These are phyloP conservation scores for Hyposoter dolosus DNA, from an alignment of 2,888 invertebrate species.

Conservation along the genomic window DNA sequence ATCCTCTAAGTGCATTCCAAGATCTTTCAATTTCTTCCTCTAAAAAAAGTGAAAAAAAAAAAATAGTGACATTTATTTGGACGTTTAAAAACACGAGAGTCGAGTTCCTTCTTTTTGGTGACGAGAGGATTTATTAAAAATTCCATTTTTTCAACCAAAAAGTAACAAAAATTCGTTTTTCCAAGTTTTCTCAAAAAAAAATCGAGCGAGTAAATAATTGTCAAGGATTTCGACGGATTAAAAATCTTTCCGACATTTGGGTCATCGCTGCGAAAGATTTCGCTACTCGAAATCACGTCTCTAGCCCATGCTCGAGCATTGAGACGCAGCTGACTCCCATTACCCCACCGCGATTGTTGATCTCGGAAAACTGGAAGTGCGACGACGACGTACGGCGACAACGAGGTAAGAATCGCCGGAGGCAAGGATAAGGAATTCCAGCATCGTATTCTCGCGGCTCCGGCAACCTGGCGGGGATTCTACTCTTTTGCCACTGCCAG, in stretches of 20 bases:
- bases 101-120: too few relatives aligned
- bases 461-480: conserved; percentile 16
- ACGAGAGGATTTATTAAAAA: neutral
- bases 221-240: neutral
- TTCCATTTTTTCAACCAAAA: neutral
- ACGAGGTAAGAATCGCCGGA: conserved; percentile 37
- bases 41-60: neutral
- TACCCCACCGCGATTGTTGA: neutral
- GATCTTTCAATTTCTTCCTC: neutral
- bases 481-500: conserved; percentile 40
- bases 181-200: neutral
- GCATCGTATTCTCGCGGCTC: conserved; percentile 33
- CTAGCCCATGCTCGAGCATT: neutral
- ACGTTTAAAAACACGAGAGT: neutral
- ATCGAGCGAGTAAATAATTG: neutral
- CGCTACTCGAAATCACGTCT: neutral
- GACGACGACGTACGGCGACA: conserved; percentile 12
- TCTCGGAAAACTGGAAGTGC: conserved; percentile 58
- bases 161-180: neutral
- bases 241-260: neutral
- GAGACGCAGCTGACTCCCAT: conserved; percentile 39
- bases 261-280: neutral
- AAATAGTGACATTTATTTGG: neutral
- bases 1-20: too few relatives aligned
- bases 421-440: conserved; percentile 52